Conservation (phyloP, 1,140 invertebrate genomes). For the Ganaspis sp. region DNA sequence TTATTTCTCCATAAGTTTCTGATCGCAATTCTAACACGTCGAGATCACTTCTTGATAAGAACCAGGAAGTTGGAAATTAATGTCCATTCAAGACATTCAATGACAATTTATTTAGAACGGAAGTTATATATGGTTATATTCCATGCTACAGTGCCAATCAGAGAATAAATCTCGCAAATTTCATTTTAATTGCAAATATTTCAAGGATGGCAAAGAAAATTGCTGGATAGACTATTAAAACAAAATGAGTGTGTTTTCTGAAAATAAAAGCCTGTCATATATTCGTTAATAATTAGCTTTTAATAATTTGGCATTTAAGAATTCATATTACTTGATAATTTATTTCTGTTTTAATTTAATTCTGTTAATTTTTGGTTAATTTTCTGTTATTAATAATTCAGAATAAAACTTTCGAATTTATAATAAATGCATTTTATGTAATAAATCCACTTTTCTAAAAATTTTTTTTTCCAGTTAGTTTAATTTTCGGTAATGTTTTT, state of each 20-base stretch:
- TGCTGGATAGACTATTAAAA: neutral
- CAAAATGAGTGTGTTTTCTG: neutral
- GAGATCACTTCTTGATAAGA: neutral
- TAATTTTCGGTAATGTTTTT: neutral
- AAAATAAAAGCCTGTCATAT: neutral
- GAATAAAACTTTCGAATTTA: too few relatives aligned
- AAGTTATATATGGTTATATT: conserved; percentile 11
- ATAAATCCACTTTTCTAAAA: too few relatives aligned
- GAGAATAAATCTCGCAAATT: neutral
- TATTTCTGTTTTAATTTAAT: too few relatives aligned
- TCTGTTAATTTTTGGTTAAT: too few relatives aligned
- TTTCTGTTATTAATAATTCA: too few relatives aligned
- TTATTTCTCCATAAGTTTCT: neutral
- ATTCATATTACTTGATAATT: too few relatives aligned
- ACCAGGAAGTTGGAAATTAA: conserved; percentile 16
- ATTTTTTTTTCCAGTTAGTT: too few relatives aligned
- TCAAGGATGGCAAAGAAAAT: conserved; percentile 1
- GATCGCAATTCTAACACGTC: neutral
- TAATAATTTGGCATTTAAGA: too few relatives aligned
- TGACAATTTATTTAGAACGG: conserved; percentile 23
- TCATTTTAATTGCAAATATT: conserved; percentile 20
- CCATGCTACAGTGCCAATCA: conserved; percentile 16
- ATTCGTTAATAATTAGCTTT: neutral
- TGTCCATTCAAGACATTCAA: conserved; percentile 1
- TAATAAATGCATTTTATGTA: too few relatives aligned